Evolutionary conservation across 2,888 invertebrate genomes (phyloP).

Genomic region (Exephanes ischioxanthus): DNA sequence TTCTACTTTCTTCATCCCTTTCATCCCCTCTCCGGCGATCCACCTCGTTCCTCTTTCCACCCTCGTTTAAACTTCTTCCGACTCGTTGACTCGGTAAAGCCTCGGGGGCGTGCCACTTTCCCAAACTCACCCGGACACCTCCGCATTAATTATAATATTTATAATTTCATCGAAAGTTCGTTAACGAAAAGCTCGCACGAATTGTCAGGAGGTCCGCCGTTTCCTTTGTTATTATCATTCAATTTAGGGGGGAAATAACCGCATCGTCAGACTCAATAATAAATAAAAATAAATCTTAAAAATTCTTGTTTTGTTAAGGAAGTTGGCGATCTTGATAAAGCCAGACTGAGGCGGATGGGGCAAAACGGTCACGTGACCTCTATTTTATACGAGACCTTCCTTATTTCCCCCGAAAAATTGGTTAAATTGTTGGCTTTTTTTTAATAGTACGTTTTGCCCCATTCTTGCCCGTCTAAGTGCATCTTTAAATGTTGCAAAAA

Average conservation of each 20-base stretch:
- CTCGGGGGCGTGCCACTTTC: slow-evolving; percentile 6
- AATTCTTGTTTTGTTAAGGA: not conserved
- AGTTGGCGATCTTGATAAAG: not conserved
- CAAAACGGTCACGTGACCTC: no score
- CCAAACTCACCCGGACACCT: slow-evolving; percentile 1
- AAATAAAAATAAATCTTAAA: not conserved
- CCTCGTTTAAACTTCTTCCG: slow-evolving; percentile 41
- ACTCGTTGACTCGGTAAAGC: slow-evolving; percentile 22
- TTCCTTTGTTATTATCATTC: slow-evolving; percentile 19
- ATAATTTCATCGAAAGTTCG: slow-evolving; percentile 33
- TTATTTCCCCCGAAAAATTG: no score
- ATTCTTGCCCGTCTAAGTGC: no score
- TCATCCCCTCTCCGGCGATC: slow-evolving; percentile 1
- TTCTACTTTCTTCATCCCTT: not conserved
- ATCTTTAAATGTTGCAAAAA: no score
- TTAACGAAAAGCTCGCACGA: slow-evolving; percentile 19
- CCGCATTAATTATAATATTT: slow-evolving; percentile 31
- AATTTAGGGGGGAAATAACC: not conserved
- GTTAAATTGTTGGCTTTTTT: no score
- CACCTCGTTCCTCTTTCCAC: slow-evolving; percentile 15
- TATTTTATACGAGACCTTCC: no score
- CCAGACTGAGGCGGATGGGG: no score
- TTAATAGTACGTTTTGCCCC: no score
- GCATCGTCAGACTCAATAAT: slow-evolving; percentile 3
- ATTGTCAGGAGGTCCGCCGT: slow-evolving; percentile 8